phyloP scores from a whole-genome alignment of 2,888 invertebrate genomes.

The Hirtodrosophila trivittata region DNA sequence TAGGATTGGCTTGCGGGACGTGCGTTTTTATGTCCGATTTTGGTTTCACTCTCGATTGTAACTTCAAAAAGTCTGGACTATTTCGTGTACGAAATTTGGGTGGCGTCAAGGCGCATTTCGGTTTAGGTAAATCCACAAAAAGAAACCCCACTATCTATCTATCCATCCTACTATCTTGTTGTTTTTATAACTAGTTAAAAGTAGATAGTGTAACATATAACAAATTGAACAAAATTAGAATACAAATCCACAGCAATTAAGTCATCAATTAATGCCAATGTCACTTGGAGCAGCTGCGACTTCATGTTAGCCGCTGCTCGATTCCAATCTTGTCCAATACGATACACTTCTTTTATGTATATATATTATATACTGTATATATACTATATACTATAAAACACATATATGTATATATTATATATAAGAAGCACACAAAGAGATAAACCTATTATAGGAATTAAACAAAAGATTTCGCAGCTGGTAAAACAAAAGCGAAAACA shows the following conservation, averaged over 20 bases:
- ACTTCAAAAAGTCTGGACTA: constrained; percentile 95
- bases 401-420: no score
- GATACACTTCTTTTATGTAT: no score
- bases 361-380: no score
- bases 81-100: constrained; percentile 96
- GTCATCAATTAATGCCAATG: constrained; percentile 80
- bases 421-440: constrained; percentile 38
- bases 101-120: constrained; percentile 94
- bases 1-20: constrained; percentile 88
- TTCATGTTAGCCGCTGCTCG: no score
- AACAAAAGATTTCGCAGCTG: constrained; percentile 30
- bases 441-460: constrained; percentile 21
- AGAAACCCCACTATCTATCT: constrained; percentile 10
- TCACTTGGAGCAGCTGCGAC: constrained; percentile 52
- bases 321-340: no score
- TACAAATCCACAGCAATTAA: constrained; percentile 55
- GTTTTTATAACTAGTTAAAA: no score
- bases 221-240: constrained; percentile 31
- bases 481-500: constrained; percentile 51
- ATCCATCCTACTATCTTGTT: background rate
- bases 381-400: no score
- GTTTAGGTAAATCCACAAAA: constrained; percentile 89
- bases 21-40: constrained; percentile 95
- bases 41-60: constrained; percentile 95
- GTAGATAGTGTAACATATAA: constrained; percentile 12